These are phyloP conservation scores for Manduca sexta DNA, from an alignment of 1,140 invertebrate species.

Conservation along the genomic window DNA sequence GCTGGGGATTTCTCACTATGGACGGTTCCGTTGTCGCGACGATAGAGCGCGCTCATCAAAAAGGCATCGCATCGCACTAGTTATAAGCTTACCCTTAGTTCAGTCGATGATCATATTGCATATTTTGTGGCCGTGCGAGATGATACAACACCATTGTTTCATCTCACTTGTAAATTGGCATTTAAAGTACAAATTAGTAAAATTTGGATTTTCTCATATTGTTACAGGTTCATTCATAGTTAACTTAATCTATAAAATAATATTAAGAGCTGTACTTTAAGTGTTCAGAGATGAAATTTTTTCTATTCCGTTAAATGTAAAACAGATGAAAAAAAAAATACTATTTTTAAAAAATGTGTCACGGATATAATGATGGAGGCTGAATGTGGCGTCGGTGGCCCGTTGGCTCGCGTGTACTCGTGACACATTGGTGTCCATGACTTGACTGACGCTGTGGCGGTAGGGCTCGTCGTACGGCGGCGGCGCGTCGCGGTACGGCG, in stretches of 20 bases:
- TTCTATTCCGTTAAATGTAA: slow-evolving; percentile 64
- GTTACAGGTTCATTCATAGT: slow-evolving; percentile 73
- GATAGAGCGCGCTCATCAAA: slow-evolving; percentile 61
- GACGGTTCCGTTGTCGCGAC: slow-evolving; percentile 60
- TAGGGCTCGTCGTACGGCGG: slow-evolving; percentile 71
- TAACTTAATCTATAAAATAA: slow-evolving; percentile 67
- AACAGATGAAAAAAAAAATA: slow-evolving; percentile 23
- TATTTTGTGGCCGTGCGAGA: slow-evolving; percentile 60
- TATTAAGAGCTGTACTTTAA: slow-evolving; percentile 73
- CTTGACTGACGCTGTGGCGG: slow-evolving; percentile 12
- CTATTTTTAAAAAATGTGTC: too few species aligned
- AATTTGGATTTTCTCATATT: slow-evolving; percentile 72
- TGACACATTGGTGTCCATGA: slow-evolving; percentile 1
- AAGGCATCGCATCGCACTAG: slow-evolving; percentile 72
- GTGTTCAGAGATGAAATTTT: slow-evolving; percentile 68
- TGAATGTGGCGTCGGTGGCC: background rate
- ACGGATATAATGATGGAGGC: background rate
- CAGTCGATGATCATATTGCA: slow-evolving; percentile 49
- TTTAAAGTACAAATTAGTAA: slow-evolving; percentile 74
- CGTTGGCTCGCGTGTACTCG: background rate
- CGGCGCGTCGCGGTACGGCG: slow-evolving; percentile 60
- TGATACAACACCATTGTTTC: slow-evolving; percentile 60
- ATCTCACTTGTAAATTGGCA: slow-evolving; percentile 71
- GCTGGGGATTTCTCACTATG: slow-evolving; percentile 67
- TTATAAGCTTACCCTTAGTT: slow-evolving; percentile 64